Evolutionary conservation across 2,888 invertebrate species (phyloP).

Genomic region (Trichacis sp.): DNA sequence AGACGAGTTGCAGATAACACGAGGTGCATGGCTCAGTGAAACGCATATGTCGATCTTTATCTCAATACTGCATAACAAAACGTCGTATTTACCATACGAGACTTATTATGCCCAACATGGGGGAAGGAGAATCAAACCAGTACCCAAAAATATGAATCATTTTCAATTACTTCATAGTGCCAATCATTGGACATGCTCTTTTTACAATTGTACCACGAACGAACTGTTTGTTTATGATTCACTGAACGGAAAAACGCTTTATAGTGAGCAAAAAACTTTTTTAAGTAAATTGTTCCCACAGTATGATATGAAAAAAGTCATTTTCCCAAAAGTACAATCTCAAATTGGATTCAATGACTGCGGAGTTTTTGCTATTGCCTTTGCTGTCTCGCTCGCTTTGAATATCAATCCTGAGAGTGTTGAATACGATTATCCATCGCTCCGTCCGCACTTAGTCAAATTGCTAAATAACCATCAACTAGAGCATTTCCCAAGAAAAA

Average conservation of each 20-base stretch:
- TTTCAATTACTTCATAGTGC: neutral
- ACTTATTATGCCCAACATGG: neutral
- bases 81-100: conserved; percentile 1
- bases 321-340: too few relatives aligned
- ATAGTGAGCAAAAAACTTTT: neutral
- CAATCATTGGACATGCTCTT: neutral
- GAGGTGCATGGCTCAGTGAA: neutral
- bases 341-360: too few relatives aligned
- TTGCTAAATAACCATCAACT: too few relatives aligned
- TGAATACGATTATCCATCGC: neutral
- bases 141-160: conserved; percentile 3
- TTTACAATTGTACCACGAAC: conserved; percentile 2
- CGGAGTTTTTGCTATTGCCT: too few relatives aligned
- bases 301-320: too few relatives aligned
- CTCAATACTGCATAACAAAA: conserved; percentile 3
- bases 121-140: neutral
- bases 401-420: conserved; percentile 2
- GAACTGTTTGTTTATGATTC: conserved; percentile 3
- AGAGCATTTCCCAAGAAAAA: too few relatives aligned
- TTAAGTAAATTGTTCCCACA: too few relatives aligned
- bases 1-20: neutral
- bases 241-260: neutral
- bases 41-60: neutral
- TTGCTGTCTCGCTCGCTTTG: neutral
- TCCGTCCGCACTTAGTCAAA: too few relatives aligned